Base-by-base conservation (phyloP, 2,797 vertebrate genomes). In the Galagoides demidoff region DNA sequence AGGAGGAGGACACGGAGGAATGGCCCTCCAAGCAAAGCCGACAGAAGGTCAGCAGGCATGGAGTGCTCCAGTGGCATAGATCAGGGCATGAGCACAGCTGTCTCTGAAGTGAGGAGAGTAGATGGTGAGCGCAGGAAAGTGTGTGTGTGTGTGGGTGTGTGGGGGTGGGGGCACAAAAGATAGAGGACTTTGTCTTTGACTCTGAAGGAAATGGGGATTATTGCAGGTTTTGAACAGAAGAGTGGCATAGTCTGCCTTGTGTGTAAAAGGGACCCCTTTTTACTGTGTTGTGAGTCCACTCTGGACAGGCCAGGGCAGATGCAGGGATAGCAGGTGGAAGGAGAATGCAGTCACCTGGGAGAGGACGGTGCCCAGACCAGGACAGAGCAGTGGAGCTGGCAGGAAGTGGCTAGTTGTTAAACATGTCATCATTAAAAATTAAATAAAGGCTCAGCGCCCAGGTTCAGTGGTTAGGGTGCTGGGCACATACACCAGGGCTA, bases 371-470 rank as follows among this genome's bases (percentile, higher is more conserved):
- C 27, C 11, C 29, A 59, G 74, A 45, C 43, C 13, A 34, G 74
- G 52, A 52, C 4, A 85, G 63, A 92, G 74, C 34, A 2, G 8
- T 19, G 13, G 52, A 66, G 81, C 20, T 34, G n/a, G 68, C 31
- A 29, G 85, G 55, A 82, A 78, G 43, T 1, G 37, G 13, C 43
- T 57, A 31, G 11, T 20, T 34, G 61, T 14, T 43, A 34, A 7
- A 27, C 29, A 68, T 94, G 12, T 23, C 61, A 37, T 34, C 61
- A 49, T 70, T 79, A 82, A 79, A 97, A 88, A 45, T 59, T 83
- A 55, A 85, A 85, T 76, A 52, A 70, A 52, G 49, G 49, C 49
- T 52, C 49, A 0, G 14, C 49, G 14, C 49, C 14, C 49, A 16
- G 16, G 14, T 14, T 16, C 49, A 52, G 49, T 52, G 49, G 49